Evolutionary conservation across 2,888 invertebrate species (phyloP).

Genomic region (Idaea biselata): DNA sequence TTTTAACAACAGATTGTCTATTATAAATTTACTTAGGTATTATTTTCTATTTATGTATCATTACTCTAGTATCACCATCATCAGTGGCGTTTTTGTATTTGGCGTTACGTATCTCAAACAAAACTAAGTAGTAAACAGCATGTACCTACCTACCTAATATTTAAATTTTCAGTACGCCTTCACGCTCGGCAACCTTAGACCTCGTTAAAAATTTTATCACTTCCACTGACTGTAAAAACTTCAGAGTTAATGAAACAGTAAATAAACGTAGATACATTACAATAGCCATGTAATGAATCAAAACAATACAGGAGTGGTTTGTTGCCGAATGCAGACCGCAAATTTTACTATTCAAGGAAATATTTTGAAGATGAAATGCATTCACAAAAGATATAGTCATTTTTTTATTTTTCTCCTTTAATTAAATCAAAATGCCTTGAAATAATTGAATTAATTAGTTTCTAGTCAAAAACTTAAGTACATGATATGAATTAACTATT

Average conservation of each 20-base stretch:
- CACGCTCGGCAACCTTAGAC: background rate
- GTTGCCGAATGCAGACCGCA: constrained; percentile 8
- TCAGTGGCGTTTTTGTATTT: no score
- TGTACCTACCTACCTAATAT: background rate
- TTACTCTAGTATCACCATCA: no score
- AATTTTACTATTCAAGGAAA: background rate
- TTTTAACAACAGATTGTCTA: no score
- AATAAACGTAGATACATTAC: constrained; percentile 7
- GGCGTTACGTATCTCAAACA: background rate
- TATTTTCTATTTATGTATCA: no score
- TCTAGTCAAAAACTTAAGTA: no score
- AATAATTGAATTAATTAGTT: no score
- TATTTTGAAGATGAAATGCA: background rate
- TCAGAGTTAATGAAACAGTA: constrained; percentile 5
- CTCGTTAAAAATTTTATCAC: background rate
- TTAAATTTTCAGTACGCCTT: background rate
- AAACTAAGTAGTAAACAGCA: background rate
- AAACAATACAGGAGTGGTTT: constrained; percentile 17
- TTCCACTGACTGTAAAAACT: constrained; percentile 1
- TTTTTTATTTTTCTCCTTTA: no score
- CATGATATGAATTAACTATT: no score
- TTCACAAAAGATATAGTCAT: no score
- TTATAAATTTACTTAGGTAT: no score
- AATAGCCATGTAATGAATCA: constrained; percentile 17
- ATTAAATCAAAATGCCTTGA: no score